phyloP scores from a whole-genome alignment of 2,888 invertebrate species.

The Plagodis dolabraria region DNA sequence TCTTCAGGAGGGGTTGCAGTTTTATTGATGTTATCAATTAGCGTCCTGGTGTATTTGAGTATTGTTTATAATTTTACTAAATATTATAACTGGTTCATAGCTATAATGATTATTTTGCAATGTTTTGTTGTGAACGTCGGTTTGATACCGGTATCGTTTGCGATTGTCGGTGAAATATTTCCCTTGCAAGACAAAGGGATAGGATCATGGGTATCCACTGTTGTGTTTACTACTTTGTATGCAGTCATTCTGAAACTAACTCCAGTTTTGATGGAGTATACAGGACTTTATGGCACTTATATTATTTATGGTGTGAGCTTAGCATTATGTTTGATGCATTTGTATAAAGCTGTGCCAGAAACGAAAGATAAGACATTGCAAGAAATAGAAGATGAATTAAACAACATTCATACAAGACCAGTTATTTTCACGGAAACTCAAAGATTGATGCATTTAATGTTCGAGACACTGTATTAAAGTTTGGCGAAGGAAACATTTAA shows the following conservation, averaged over 20 bases:
- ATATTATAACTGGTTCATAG: conserved; percentile 42
- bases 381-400: conserved; percentile 54
- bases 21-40: conserved; percentile 44
- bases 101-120: conserved; percentile 45
- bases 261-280: conserved; percentile 47
- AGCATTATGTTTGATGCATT: conserved; percentile 39
- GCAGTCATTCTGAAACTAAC: conserved; percentile 49
- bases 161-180: conserved; percentile 51
- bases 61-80: conserved; percentile 23
- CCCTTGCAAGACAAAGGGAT: conserved; percentile 54
- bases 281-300: conserved; percentile 48
- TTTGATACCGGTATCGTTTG: conserved; percentile 47
- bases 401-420: conserved; percentile 19
- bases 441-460: conserved; percentile 1
- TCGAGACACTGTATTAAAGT: too few species aligned
- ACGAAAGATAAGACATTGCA: conserved; percentile 56
- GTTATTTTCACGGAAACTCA: not conserved
- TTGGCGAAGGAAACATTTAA: too few species aligned
- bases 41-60: conserved; percentile 43
- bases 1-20: conserved; percentile 41
- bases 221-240: conserved; percentile 48
- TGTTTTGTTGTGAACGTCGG: conserved; percentile 46
- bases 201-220: conserved; percentile 45
- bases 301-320: conserved; percentile 44
- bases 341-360: conserved; percentile 52